Base-by-base conservation (phyloP, 2,797 vertebrate species). In the Anabas testudineus region DNA sequence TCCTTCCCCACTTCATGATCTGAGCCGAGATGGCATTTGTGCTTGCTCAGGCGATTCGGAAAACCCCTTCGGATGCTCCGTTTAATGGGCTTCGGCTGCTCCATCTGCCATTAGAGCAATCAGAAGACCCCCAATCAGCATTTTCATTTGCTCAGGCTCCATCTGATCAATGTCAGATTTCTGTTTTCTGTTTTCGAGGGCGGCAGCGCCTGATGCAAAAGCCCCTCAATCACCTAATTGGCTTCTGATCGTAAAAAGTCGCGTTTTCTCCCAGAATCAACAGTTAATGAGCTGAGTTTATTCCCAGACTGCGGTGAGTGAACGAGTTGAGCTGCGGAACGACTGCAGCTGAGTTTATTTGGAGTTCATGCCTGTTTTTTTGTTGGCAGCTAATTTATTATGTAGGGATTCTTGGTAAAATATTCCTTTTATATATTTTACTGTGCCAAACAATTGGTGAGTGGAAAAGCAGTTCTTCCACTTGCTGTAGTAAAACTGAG, bases 51-150 rank as follows among this genome's bases (percentile, higher is more conserved):
- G 73, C 28, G n/a, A 6, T 74, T 57, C 42, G 60, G 30, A 14
- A 45, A 54, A 58, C 45, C 32, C 62, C 26, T 52, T 34, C 4
- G 59, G 48, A 58, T 30, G 51, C 67, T 53, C 10, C 0, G 19
- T 14, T 49, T 78, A 74, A 79, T 71, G 68, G 37, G 68, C 64
- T 75, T 36, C 21, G 8, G 21, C 59, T 3, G 64, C 83, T 70
- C 73, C 73, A 51, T 83, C 78, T 83, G 80, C 78, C 66, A 72
- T 80, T 71, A 74, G 28, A 67, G 75, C 64, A 26, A 55, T 74
- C 47, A 54, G 70, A 62, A 63, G 62, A 67, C 55, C 73, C 41
- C 58, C 39, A 16, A 74, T 81, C 85, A 77, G 74, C 75, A 28
- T 62, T 79, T 80, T 62, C 49, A 54, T 70, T 43, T 6, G 69